A percentile compares a stretch with the other conserved stretches of the same genome.
These are phyloP conservation scores for Eurytoma adleriae DNA, from an alignment of 2,888 invertebrate species.

Conservation along the genomic window DNA sequence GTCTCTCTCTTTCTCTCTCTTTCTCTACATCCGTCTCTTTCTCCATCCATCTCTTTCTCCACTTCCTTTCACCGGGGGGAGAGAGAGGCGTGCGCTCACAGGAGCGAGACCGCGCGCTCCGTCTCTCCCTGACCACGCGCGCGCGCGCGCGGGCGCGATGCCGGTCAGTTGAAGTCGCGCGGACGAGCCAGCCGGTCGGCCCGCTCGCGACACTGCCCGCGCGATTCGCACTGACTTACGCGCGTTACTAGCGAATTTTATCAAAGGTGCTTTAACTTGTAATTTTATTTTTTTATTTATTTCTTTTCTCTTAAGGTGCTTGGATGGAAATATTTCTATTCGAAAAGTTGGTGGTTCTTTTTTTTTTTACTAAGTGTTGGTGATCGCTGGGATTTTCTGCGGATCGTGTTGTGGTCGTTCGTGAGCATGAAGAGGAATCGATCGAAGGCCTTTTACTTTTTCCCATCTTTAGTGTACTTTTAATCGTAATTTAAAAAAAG, in stretches of 20 bases:
- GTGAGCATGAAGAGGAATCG: too few species aligned
- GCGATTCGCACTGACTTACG: not conserved
- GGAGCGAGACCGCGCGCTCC: constrained; percentile 11
- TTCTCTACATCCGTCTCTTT: constrained; percentile 31
- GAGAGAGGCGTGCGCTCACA: constrained; percentile 11
- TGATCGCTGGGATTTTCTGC: too few species aligned
- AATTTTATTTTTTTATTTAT: not conserved
- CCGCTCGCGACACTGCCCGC: not conserved
- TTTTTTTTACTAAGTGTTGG: too few species aligned
- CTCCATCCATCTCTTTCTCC: constrained; percentile 36
- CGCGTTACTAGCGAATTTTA: not conserved
- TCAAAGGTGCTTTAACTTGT: not conserved
- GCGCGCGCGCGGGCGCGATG: constrained; percentile 26
- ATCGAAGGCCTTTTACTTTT: too few species aligned
- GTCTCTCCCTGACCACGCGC: constrained; percentile 22
- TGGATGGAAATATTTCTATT: too few species aligned
- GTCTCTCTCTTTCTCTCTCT: constrained; percentile 22
- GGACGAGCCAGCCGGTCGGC: constrained; percentile 33
- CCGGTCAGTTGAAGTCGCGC: constrained; percentile 48
- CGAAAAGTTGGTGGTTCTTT: too few species aligned
- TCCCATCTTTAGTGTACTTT: too few species aligned
- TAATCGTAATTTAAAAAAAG: too few species aligned
- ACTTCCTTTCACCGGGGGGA: constrained; percentile 49
- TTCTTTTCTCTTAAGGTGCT: not conserved
- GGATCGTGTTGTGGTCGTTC: too few species aligned